These are phyloP conservation scores for Bettongia penicillata DNA, from an alignment of 2,113 vertebrate species.

Conservation along the genomic window DNA sequence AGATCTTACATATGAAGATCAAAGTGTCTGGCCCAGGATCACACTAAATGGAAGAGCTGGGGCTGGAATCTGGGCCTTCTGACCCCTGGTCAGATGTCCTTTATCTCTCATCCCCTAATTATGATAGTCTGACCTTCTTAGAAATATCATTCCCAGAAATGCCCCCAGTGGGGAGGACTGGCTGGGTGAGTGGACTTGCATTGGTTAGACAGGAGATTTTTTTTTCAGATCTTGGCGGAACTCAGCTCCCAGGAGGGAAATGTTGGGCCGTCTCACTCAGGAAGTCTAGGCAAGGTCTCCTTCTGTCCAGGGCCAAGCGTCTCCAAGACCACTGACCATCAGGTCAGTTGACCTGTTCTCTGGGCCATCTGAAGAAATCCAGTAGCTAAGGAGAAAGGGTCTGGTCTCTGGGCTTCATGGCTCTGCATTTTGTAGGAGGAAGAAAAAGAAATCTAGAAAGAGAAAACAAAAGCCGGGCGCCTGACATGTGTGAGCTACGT, in stretches of 20 bases:
- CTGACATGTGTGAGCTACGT: constrained; percentile 77
- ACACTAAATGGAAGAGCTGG: not conserved
- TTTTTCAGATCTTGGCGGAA: not conserved
- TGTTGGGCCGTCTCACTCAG: not conserved
- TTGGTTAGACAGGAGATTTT: not conserved
- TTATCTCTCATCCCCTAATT: not conserved
- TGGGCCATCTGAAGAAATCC: not conserved
- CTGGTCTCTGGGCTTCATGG: not conserved
- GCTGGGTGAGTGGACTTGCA: not conserved
- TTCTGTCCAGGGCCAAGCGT: not conserved
- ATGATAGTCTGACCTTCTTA: not conserved
- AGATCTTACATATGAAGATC: not conserved
- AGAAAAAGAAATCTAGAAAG: not conserved
- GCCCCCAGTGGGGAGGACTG: not conserved
- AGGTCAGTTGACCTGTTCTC: not conserved
- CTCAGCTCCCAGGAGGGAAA: not conserved
- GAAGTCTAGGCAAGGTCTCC: not conserved
- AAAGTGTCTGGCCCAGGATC: not conserved
- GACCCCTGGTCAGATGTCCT: not conserved
- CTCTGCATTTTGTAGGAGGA: not conserved
- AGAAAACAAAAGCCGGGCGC: not conserved
- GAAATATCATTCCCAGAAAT: not conserved
- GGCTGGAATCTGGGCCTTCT: not conserved
- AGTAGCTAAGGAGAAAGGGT: not conserved
- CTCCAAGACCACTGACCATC: not conserved